These are phyloP conservation scores for Sarcophaga variegata DNA, from an alignment of 2,888 invertebrate genomes.

Conservation along the genomic window DNA sequence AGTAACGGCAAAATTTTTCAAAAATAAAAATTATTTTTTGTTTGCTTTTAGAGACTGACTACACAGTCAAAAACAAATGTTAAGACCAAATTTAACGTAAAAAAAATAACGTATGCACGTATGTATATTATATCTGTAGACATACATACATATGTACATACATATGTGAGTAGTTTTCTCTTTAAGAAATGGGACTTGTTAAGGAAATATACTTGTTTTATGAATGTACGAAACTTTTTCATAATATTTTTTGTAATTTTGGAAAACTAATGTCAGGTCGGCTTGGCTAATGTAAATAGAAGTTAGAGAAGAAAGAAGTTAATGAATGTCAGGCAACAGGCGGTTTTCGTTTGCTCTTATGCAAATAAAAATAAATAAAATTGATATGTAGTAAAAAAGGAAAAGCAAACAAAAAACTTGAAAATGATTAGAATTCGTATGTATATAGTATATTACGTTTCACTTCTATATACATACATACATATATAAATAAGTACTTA, in stretches of 20 bases:
- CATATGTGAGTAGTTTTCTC: slow-evolving; percentile 10
- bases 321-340: slow-evolving; percentile 35
- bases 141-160: background rate
- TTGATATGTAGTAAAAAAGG: background rate
- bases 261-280: slow-evolving; percentile 3
- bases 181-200: slow-evolving; percentile 46
- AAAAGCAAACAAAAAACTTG: slow-evolving; percentile 19
- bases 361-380: background rate
- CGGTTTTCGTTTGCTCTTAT: background rate
- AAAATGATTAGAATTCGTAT: background rate
- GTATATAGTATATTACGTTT: background rate
- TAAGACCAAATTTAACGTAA: slow-evolving; percentile 43
- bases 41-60: background rate
- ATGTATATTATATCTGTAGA: background rate
- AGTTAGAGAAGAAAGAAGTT: background rate
- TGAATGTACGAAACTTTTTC: background rate
- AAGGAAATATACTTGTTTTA: slow-evolving; percentile 14
- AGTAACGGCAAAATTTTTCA: slow-evolving; percentile 44
- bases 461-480: background rate
- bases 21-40: slow-evolving; percentile 31
- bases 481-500: background rate
- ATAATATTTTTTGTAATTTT: slow-evolving; percentile 1
- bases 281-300: background rate
- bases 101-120: background rate
- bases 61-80: slow-evolving; percentile 34